Evolutionary conservation across 2,113 vertebrate species (phyloP), one percentile per base, ranked within the genome.

Genomic region (Tachuris rubrigastra): DNA sequence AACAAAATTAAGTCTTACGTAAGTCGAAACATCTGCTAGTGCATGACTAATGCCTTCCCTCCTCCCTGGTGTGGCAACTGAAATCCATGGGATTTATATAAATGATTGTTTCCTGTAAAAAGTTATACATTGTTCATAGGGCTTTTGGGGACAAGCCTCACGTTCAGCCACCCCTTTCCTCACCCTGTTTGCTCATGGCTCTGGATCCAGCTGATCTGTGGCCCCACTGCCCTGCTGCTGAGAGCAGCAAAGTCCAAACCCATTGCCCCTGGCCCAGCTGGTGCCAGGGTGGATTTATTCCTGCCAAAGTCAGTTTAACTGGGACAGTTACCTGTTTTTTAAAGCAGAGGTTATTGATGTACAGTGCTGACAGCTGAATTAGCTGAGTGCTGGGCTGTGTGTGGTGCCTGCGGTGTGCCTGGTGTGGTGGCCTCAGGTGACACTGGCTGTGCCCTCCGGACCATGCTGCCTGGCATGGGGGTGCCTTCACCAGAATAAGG

Each of bases 171-270:
- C 15, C 39, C 81, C 1, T 37, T 14, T 23, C 60, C 74, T 8
- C 0, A 7, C 1, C 1, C 18, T 14, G 41, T 42, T 37, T 33
- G 16, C 77, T 18, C 2, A 0, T 2, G 37, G 42, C 56, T 49
- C 22, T 37, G 84, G 44, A 2, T 4, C 6, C 63, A 10, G 62
- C 88, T n/a, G 95, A 24, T 21, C 22, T 5, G n/a, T 49, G 59
- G 60, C 76, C 58, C n/a, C 0, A 6, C 52, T 31, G 56, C 52
- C 2, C 9, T 41, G 67, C 79, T 50, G 58, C n/a, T 3, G 22
- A 3, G 11, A 42, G 30, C 79, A 72, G 4, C 72, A 2, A 10
- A 25, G 62, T 3, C 72, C 69, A 30, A 27, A 42, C 17, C 30
- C 14, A 3, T 1, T 42, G 58, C 30, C 60, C 59, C 37, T 1